Evolutionary conservation across 1,140 invertebrate genomes (phyloP).

Genomic region (Camponotus floridanus): DNA sequence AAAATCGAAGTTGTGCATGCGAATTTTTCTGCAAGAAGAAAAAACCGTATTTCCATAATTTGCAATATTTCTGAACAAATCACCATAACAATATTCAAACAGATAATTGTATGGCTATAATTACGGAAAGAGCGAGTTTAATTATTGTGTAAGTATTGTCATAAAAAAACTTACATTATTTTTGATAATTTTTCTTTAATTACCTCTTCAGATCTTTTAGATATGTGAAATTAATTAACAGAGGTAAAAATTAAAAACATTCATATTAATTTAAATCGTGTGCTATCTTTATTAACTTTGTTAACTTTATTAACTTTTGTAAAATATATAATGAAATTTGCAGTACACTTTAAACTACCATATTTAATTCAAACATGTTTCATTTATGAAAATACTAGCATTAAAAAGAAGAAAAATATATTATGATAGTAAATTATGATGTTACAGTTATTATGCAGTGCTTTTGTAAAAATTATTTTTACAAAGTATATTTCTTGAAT

Average conservation of each 20-base stretch:
- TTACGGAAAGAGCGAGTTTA: not conserved
- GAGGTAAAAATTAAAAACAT: constrained; percentile 17
- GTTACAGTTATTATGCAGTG: constrained; percentile 3
- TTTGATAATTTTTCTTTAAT: not conserved
- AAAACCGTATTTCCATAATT: not conserved
- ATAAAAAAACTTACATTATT: not conserved
- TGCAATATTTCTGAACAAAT: not conserved
- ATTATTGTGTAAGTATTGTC: not conserved
- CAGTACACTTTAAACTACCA: constrained; percentile 6
- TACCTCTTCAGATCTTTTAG: not conserved
- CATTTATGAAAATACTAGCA: constrained; percentile 34
- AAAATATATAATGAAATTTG: constrained; percentile 17
- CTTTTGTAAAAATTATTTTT: constrained; percentile 34
- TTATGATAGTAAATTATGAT: constrained; percentile 40
- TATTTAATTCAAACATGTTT: constrained; percentile 52
- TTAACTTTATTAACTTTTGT: not conserved
- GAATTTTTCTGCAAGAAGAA: not conserved
- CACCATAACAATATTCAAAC: constrained; percentile 8
- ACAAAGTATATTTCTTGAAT: constrained; percentile 31
- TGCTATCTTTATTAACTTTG: not conserved
- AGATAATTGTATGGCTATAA: not conserved
- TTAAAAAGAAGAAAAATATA: constrained; percentile 5
- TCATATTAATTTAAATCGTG: constrained; percentile 14
- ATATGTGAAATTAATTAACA: not conserved
- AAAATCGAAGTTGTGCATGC: constrained; percentile 25